Conservation (phyloP, 2,888 invertebrate genomes). For the Drosophila flavopinicola region DNA sequence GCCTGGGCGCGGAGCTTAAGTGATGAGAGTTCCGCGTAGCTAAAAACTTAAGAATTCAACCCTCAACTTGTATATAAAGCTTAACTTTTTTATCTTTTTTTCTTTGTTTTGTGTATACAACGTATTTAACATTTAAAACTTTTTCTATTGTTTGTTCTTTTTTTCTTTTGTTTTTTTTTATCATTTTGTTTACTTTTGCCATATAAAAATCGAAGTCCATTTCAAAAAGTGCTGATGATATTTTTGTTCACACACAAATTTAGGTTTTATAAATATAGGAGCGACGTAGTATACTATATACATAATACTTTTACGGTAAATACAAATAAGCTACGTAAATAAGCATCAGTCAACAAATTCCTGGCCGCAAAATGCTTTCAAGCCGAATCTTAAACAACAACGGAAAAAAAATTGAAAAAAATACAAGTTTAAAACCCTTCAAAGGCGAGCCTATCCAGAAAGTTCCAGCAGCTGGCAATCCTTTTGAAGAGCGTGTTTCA, state of each 20-base stretch:
- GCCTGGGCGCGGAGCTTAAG: constrained; percentile 56
- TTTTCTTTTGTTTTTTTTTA: constrained; percentile 32
- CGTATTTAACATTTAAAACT: constrained; percentile 44
- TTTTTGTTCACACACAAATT: constrained; percentile 84
- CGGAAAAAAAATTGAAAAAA: constrained; percentile 18
- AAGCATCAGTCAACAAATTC: constrained; percentile 84
- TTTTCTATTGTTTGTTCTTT: constrained; percentile 33
- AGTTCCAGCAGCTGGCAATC: constrained; percentile 34
- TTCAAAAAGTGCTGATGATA: constrained; percentile 83
- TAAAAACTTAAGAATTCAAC: constrained; percentile 80
- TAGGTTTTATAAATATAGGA: constrained; percentile 73
- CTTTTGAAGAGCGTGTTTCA: constrained; percentile 13
- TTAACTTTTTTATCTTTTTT: constrained; percentile 54
- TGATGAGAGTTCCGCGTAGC: constrained; percentile 66
- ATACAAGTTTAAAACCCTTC: constrained; percentile 5
- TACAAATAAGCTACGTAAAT: constrained; percentile 74
- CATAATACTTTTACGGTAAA: constrained; percentile 65
- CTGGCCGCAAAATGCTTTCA: constrained; percentile 79
- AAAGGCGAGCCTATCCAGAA: constrained; percentile 19
- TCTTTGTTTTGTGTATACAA: constrained; percentile 57
- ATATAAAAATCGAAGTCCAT: constrained; percentile 85
- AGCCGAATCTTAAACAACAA: constrained; percentile 20
- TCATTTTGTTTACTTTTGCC: constrained; percentile 51
- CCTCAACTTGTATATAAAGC: constrained; percentile 80
- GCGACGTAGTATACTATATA: constrained; percentile 74